Percentiles rank a stretch among this genome's conserved stretches.
These are phyloP conservation scores for Druon quercuslanigerum DNA, from an alignment of 1,140 invertebrate genomes.

Conservation along the genomic window DNA sequence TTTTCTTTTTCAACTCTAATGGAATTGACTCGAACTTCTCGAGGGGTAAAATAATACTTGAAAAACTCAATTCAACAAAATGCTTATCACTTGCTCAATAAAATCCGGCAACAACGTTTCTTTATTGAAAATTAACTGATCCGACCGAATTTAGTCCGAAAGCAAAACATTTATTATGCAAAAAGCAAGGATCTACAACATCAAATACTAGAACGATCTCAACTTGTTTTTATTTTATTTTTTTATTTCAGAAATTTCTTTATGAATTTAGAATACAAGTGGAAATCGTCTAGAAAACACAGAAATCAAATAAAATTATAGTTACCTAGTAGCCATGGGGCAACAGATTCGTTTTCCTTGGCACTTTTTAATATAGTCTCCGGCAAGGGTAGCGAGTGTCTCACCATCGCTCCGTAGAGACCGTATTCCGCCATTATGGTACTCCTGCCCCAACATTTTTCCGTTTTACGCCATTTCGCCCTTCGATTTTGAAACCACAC, in stretches of 20 bases:
- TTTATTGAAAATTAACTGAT: too few relatives aligned
- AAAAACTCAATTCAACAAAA: too few relatives aligned
- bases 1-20: constrained; percentile 1
- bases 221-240: neutral
- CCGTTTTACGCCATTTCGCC: constrained; percentile 99
- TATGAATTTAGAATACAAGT: neutral
- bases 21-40: neutral
- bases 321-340: constrained; percentile 98
- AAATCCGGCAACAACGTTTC: too few relatives aligned
- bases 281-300: neutral
- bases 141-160: too few relatives aligned
- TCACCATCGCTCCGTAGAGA: constrained; percentile 98
- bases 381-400: constrained; percentile 96
- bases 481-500: constrained; percentile 99
- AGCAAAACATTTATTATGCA: too few relatives aligned
- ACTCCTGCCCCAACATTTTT: constrained; percentile 99
- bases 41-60: too few relatives aligned
- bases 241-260: neutral
- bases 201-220: too few relatives aligned
- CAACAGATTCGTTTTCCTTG: constrained; percentile 95
- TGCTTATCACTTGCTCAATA: too few relatives aligned
- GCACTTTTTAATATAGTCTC: constrained; percentile 98
- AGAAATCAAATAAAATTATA: constrained; percentile 6
- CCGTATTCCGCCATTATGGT: constrained; percentile 99
- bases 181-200: too few relatives aligned